Evolutionary conservation across 2,888 invertebrate species (phyloP), one percentile per base, ranked within the genome.

Genomic region (Plebejus melissa): DNA sequence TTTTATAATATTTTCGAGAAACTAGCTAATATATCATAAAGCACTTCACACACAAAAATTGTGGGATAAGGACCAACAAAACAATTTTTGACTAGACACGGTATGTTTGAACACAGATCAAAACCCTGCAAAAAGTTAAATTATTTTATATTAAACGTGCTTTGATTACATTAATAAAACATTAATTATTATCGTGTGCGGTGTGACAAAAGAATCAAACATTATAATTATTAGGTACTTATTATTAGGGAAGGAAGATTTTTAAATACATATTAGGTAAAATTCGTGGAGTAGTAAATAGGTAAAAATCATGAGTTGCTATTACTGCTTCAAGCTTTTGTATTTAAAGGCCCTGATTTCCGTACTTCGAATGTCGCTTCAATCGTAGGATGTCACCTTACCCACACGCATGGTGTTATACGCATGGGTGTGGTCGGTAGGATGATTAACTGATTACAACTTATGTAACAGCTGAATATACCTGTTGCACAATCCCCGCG

Each of bases 41-140:
- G 78, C 79, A 76, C 71, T 77, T 76, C 32, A 76, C 57, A 69
- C 41, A 28, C 58, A 65, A 70, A 70, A 38, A 3, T 28, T 57
- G 69, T 71, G 4, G 28, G 22, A 32, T 50, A 41, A 11, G 72
- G 46, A 50, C 46, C 32, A 72, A 72, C 54, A 46, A 77, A 75
- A 74, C 69, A 41, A 72, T 75, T 75, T 79, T 81, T 83, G 86
- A 87, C 86, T 86, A 86, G 84, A 82, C 78, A 82, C 78, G 28
- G 71, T 80, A 81, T 76, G 80, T 80, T 83, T 82, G 84, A 89
- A 88, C 87, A 89, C 88, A 87, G 83, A 85, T 81, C 79, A 80
- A 80, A 88, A 88, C 87, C 88, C 87, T 88, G 87, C 84, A 82
- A 81, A 85, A 83, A 83, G 77, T 83, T 79, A 79, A 80, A 82